These are phyloP conservation scores for Crenuchus spilurus DNA, from an alignment of 2,797 vertebrate genomes.

Conservation along the genomic window DNA sequence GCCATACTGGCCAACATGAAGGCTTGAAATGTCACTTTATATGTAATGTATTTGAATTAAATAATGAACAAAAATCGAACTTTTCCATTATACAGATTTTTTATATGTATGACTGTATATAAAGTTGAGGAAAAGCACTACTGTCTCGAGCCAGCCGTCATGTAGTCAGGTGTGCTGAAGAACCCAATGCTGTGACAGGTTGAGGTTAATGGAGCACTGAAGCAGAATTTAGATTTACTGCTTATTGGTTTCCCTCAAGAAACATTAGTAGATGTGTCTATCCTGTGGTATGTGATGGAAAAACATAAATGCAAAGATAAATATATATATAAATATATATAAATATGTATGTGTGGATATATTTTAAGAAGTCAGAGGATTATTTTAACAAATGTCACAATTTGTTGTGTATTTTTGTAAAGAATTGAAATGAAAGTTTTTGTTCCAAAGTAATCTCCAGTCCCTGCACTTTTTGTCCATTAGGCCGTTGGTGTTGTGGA, in stretches of 20 bases:
- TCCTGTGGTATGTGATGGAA: background rate
- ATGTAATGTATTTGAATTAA: too few relatives aligned
- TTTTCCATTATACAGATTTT: too few relatives aligned
- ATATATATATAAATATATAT: background rate
- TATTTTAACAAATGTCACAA: conserved; percentile 47
- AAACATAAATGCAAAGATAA: background rate
- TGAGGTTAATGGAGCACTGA: conserved; percentile 7
- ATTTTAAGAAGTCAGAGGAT: conserved; percentile 41
- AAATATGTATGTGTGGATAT: conserved; percentile 39
- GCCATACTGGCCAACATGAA: too few relatives aligned
- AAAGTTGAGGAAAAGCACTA: conserved; percentile 12
- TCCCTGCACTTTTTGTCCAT: conserved; percentile 57
- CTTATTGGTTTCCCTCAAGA: background rate
- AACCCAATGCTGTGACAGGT: background rate
- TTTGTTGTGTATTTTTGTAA: conserved; percentile 60
- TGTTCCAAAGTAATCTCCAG: conserved; percentile 49
- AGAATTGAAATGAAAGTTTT: conserved; percentile 46
- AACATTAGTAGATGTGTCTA: background rate
- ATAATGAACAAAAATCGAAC: too few relatives aligned
- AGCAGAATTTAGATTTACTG: conserved; percentile 9
- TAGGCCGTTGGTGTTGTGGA: conserved; percentile 60
- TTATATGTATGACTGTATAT: background rate
- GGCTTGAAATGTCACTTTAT: too few relatives aligned
- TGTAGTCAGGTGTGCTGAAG: conserved; percentile 13
- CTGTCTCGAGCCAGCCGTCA: background rate